Percentiles rank a stretch among this genome's conserved stretches.
These are phyloP conservation scores for Cynocephalus volans DNA, from an alignment of 2,113 vertebrate genomes.

Conservation along the genomic window DNA sequence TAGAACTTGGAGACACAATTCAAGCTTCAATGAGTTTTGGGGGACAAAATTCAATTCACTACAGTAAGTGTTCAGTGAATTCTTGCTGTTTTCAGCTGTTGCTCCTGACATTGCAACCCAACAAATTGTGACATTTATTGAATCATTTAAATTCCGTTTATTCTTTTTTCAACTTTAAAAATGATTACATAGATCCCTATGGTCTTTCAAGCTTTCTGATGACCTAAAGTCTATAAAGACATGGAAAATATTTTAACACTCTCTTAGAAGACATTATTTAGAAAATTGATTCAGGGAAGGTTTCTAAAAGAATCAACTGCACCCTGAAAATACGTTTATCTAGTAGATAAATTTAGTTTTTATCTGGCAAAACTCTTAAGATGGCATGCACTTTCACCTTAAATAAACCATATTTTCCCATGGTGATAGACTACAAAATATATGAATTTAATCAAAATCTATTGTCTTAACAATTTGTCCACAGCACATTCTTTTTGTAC, in stretches of 20 bases:
- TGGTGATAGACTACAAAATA: neutral
- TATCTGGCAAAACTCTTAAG: constrained; percentile 16
- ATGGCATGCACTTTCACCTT: neutral
- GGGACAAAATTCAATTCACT: no score
- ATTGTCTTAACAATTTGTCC: neutral
- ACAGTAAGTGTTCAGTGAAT: neutral
- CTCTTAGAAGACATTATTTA: neutral
- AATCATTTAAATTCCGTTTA: constrained; percentile 4
- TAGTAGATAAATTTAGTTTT: neutral
- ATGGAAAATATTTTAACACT: neutral
- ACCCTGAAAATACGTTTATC: neutral
- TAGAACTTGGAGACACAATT: no score
- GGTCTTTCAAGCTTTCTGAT: neutral
- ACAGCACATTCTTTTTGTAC: neutral
- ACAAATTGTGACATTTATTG: neutral
- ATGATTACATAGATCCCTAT: neutral
- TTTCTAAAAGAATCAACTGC: constrained; percentile 22
- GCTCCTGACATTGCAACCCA: neutral
- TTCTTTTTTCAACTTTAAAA: constrained; percentile 4
- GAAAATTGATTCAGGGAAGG: neutral
- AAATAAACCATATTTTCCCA: neutral
- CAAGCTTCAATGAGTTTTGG: no score
- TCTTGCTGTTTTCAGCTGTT: neutral
- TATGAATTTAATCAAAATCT: constrained; percentile 29
- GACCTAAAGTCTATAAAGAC: neutral